Evolutionary conservation across 2,888 invertebrate species (phyloP), one percentile per base, ranked within the genome.

Genomic region (Azorinus chamasolen): DNA sequence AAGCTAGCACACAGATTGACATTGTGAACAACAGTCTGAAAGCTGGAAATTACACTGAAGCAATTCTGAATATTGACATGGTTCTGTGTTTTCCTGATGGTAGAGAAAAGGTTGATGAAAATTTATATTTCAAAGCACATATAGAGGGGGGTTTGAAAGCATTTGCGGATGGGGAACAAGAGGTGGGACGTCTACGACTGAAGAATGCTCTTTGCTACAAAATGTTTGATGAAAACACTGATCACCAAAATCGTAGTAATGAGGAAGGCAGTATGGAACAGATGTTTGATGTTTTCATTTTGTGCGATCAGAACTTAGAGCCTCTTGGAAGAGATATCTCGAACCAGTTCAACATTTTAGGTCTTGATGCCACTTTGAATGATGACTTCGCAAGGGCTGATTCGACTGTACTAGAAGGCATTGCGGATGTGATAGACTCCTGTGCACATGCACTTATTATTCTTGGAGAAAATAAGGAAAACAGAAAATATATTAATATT

Each of bases 71-170:
- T 6, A 37, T 68, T 25, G 64, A 64, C 39, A 32, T 63, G 20
- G 41, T 74, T n/a, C 53, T 59, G 53, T 71, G 71, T 41, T 45
- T 71, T n/a, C 63, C 63, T 14, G 48, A 59, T 16, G 58, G 59
- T 25, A 41, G 45, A 24, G 12, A 16, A 1, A 41, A 27, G 10
- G 48, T 58, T n/a, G 64, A 64, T 16, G 37, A 58, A 32, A 18
- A 39, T 24, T 37, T 74, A 39, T 68, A 54, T n/a, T 12, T 50
- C 16, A 22, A 51, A 18, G 68, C 59, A 12, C 59, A 68, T 25
- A 48, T 74, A 4, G 68, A 68, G 10, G 68, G 74, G 18, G 74
- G 63, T 8, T 39, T 74, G 14, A 43, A 54, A 39, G 57, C 74
- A 14, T 53, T 63, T n/a, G 46, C 50, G 25, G 53, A 51, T 2